A percentile compares a stretch with the other conserved stretches of the same genome.
Evolutionary conservation across 2,797 vertebrate species (phyloP).

Genomic region (Siniperca undulata): DNA sequence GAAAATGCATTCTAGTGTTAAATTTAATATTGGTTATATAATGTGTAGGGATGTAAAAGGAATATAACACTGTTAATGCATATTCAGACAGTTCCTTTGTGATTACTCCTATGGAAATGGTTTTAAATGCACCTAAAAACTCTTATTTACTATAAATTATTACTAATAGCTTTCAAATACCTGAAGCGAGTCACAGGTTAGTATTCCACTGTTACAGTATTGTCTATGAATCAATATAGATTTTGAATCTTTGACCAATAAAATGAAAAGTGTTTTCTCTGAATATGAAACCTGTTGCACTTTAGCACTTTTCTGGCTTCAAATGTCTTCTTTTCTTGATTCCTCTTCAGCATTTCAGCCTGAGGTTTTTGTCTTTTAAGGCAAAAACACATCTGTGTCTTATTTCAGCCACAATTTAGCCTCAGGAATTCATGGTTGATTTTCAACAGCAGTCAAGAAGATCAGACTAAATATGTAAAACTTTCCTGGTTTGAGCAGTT

Average conservation of each 20-base stretch:
- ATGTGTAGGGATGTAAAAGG: too few relatives aligned
- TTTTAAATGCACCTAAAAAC: conserved; percentile 18
- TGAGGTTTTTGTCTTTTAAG: not conserved
- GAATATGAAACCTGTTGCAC: not conserved
- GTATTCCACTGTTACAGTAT: conserved; percentile 5
- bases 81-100: conserved; percentile 1
- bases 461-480: not conserved
- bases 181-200: not conserved
- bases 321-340: not conserved
- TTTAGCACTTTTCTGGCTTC: not conserved
- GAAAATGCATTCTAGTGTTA: conserved; percentile 3
- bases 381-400: not conserved
- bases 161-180: not conserved
- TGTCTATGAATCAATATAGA: not conserved
- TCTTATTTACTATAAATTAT: not conserved
- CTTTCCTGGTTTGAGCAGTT: not conserved
- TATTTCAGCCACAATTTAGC: not conserved
- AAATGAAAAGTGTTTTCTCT: conserved; percentile 27
- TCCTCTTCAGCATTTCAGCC: not conserved
- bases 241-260: conserved; percentile 37
- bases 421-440: not conserved
- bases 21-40: too few relatives aligned
- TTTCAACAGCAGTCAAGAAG: not conserved
- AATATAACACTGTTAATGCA: not conserved
- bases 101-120: conserved; percentile 10